Base-by-base conservation (phyloP, 1,140 invertebrate genomes). In the Solenopsis fugax region DNA sequence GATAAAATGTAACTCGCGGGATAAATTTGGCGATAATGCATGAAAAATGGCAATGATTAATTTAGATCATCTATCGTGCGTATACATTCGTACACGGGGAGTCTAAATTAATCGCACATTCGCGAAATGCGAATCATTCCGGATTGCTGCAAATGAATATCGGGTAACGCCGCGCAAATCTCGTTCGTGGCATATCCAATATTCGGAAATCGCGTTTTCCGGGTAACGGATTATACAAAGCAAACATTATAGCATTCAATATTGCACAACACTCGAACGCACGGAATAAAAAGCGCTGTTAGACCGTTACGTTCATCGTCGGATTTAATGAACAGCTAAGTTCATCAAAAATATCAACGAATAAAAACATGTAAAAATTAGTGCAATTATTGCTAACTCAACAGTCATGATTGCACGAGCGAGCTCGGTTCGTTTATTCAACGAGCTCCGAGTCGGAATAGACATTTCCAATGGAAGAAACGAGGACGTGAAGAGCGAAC, bases 121-220 rank as follows among this genome's bases (percentile, higher is more conserved):
- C 54, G 80, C 48, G 80, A 84, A 84, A 84, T 75, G 71, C 54
- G 80, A 84, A 84, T 84, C 80, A 84, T 84, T 84, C 80, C 80
- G 80, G 80, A 84, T 84, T 84, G 80, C 80, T 84, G 80, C 80
- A 84, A 84, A 84, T 84, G 80, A 84, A 84, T 84, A 84, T 84
- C 80, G 69, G 69, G 69, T 84, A 84, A 84, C 80, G 54, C 69
- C 58, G 69, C 45, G 56, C 80, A 73, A 84, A 84, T 60, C 54
- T 84, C 80, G 69, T 82, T 82, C 69, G 69, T 50, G 80, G 80
- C 29, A 50, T 84, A 84, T 84, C 80, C 80, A 84, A 84, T 84
- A 84, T 84, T 84, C 80, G 54, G 80, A 75, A 84, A 84, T 84
- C 69, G 67, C 37, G 56, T 84, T 84, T 84, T 84, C 80, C 80